Evolutionary conservation across 2,888 invertebrate species (phyloP).

Genomic region (Seira ritae): DNA sequence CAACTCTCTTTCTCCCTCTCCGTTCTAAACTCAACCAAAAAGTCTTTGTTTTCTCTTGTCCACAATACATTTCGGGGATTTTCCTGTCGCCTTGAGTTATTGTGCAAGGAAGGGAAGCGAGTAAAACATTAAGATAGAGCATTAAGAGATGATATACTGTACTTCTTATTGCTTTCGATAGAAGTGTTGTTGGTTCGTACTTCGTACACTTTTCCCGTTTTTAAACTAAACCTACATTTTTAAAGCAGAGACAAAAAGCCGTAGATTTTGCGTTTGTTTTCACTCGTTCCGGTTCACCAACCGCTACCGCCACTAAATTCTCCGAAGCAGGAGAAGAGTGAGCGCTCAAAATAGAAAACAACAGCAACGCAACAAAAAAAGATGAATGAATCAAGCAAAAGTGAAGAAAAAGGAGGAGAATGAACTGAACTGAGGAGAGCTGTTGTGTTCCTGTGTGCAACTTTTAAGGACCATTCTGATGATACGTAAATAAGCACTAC

Average conservation of each 20-base stretch:
- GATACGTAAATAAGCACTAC: too few species aligned
- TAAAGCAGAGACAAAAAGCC: constrained; percentile 36
- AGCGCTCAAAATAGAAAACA: too few species aligned
- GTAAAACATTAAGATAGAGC: too few species aligned
- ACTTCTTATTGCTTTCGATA: constrained; percentile 59
- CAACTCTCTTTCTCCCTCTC: neutral
- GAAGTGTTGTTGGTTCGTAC: constrained; percentile 1
- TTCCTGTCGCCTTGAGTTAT: constrained; percentile 36
- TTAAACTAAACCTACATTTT: neutral
- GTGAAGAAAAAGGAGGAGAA: constrained; percentile 32
- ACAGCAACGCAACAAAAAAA: neutral
- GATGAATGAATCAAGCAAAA: constrained; percentile 42
- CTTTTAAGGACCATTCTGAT: too few species aligned
- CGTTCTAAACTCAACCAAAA: neutral
- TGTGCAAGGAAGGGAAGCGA: constrained; percentile 30
- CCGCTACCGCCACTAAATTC: constrained; percentile 31
- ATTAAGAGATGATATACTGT: constrained; percentile 60
- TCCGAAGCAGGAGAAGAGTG: neutral
- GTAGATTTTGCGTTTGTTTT: constrained; percentile 28
- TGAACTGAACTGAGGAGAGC: constrained; percentile 20
- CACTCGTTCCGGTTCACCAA: constrained; percentile 51
- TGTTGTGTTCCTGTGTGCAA: too few species aligned
- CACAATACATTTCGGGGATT: constrained; percentile 30
- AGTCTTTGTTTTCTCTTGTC: constrained; percentile 21
- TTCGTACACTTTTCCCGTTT: neutral